Evolutionary conservation across 2,113 vertebrate species (phyloP).

Genomic region (Syrrhaptes paradoxus): DNA sequence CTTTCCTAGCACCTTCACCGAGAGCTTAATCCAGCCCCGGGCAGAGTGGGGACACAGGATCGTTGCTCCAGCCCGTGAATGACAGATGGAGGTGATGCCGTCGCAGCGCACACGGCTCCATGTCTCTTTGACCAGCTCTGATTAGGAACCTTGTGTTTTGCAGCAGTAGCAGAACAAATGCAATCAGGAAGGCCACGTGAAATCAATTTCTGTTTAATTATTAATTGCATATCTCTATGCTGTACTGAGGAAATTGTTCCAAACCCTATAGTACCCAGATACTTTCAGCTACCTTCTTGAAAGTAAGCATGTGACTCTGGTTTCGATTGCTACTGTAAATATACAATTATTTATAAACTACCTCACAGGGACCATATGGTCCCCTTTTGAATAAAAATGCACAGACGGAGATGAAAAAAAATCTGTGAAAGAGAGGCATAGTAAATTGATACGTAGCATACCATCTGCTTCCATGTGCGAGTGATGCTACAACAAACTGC

Average conservation of each 20-base stretch:
- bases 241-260: slow-evolving; percentile 14
- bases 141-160: background rate
- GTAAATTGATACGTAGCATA: slow-evolving; percentile 36
- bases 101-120: fast-evolving
- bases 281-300: slow-evolving; percentile 28
- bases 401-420: slow-evolving; percentile 4
- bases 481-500: slow-evolving; percentile 12
- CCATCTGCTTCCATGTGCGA: slow-evolving; percentile 41
- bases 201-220: slow-evolving; percentile 58
- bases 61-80: background rate
- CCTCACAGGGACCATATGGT: slow-evolving; percentile 45
- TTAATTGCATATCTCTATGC: slow-evolving; percentile 26
- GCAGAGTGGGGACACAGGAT: background rate
- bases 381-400: slow-evolving; percentile 31
- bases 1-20: background rate
- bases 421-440: slow-evolving; percentile 22
- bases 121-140: background rate
- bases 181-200: background rate
- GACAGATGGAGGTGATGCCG: fast-evolving
- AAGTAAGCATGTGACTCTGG: background rate
- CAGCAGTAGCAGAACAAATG: slow-evolving; percentile 7
- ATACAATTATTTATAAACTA: slow-evolving; percentile 61
- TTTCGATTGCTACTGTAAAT: slow-evolving; percentile 21
- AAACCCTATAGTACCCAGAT: background rate
- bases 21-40: background rate